Percentiles rank a stretch among this genome's conserved stretches.
phyloP scores from a whole-genome alignment of 2,888 invertebrate genomes.

The Sicus ferrugineus region DNA sequence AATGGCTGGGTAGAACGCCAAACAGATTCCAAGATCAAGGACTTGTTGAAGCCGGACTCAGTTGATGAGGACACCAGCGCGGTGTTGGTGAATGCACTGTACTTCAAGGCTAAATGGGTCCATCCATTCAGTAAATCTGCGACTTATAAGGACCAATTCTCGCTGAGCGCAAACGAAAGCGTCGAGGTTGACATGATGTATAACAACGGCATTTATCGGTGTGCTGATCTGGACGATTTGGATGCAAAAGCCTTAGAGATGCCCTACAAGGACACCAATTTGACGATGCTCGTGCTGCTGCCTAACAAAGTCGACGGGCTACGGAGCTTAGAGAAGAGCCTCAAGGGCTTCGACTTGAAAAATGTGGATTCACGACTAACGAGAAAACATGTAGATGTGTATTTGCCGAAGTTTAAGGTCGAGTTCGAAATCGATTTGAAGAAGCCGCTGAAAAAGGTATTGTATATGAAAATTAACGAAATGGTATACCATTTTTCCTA shows the following conservation, averaged over 20 bases:
- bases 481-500: background rate
- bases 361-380: conserved; percentile 61
- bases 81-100: conserved; percentile 84
- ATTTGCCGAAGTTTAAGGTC: conserved; percentile 81
- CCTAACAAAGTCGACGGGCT: conserved; percentile 76
- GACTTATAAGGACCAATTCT: conserved; percentile 74
- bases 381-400: conserved; percentile 67
- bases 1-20: conserved; percentile 83
- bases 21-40: conserved; percentile 83
- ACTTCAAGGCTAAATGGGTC: conserved; percentile 84
- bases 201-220: conserved; percentile 66
- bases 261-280: conserved; percentile 73
- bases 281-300: conserved; percentile 79
- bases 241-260: conserved; percentile 73
- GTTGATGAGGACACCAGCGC: conserved; percentile 70
- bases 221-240: conserved; percentile 64
- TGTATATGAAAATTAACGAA: background rate
- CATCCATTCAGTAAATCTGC: conserved; percentile 69
- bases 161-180: conserved; percentile 66
- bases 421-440: conserved; percentile 76
- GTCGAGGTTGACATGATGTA: conserved; percentile 76
- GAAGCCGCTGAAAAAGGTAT: conserved; percentile 70
- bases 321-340: conserved; percentile 68
- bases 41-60: conserved; percentile 72
- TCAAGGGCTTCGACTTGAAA: conserved; percentile 68